Evolutionary conservation across 2,797 vertebrate genomes (phyloP).

Genomic region (Ambastaia sidthimunki): DNA sequence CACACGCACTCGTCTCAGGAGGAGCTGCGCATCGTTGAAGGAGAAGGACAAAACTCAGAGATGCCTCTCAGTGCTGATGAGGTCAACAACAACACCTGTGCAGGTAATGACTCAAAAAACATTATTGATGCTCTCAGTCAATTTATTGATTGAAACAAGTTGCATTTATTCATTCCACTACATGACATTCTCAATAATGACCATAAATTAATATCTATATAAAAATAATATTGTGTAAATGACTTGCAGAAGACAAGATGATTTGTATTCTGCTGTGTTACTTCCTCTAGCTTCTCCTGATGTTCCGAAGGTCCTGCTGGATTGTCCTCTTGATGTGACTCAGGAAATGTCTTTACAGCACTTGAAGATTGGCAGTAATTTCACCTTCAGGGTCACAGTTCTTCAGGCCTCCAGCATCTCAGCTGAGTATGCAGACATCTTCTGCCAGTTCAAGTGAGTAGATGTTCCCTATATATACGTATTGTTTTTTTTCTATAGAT

Average conservation of each 20-base stretch:
- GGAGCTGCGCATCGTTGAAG: slow-evolving; percentile 94
- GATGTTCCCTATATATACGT: not conserved
- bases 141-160: no score
- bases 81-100: slow-evolving; percentile 97
- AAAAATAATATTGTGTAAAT: not conserved
- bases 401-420: slow-evolving; percentile 98
- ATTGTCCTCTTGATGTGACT: slow-evolving; percentile 72
- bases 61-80: slow-evolving; percentile 88
- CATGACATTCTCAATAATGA: no score
- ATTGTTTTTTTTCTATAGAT: not conserved
- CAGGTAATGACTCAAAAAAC: slow-evolving; percentile 72
- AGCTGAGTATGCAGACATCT: slow-evolving; percentile 96
- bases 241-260: not conserved
- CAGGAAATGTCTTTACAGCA: slow-evolving; percentile 84
- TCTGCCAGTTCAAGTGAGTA: slow-evolving; percentile 98
- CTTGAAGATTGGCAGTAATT: slow-evolving; percentile 91
- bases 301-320: slow-evolving; percentile 77
- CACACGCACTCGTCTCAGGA: slow-evolving; percentile 92
- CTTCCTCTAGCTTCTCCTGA: slow-evolving; percentile 75
- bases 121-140: no score
- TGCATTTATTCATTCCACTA: no score
- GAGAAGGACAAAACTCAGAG: slow-evolving; percentile 89
- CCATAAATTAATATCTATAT: no score
- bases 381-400: slow-evolving; percentile 97
- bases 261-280: slow-evolving; percentile 13